Percentiles rank a stretch among this genome's conserved stretches.
phyloP scores from a whole-genome alignment of 2,797 vertebrate species.

The Ispidina picta region DNA sequence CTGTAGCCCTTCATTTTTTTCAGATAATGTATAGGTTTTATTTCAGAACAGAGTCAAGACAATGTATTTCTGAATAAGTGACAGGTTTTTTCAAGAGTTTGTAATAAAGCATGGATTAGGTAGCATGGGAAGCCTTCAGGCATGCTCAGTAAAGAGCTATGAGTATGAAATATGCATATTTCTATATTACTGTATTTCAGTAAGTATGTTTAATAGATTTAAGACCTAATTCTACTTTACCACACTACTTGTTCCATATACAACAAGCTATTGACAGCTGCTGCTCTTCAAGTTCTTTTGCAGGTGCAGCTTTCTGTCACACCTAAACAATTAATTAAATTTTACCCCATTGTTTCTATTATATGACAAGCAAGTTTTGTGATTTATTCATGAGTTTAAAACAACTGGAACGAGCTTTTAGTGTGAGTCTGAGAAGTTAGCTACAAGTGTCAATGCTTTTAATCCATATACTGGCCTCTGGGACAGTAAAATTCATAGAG shows the following conservation, averaged over 20 bases:
- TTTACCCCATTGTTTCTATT: not conserved
- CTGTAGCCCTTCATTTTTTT: conserved; percentile 7
- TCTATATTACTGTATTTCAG: not conserved
- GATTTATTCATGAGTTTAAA: not conserved
- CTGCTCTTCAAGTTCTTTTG: not conserved
- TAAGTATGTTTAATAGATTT: not conserved
- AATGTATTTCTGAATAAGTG: not conserved
- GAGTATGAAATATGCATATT: not conserved
- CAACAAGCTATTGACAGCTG: not conserved
- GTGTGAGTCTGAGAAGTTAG: not conserved
- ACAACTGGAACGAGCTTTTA: not conserved
- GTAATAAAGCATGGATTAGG: not conserved
- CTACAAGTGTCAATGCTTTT: not conserved
- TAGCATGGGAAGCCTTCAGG: not conserved
- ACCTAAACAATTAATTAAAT: not conserved
- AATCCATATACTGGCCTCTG: not conserved
- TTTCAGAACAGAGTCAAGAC: not conserved
- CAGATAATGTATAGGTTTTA: not conserved
- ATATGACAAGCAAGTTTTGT: not conserved
- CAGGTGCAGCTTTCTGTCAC: not conserved
- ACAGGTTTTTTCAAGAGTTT: not conserved
- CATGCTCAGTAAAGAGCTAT: not conserved
- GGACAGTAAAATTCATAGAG: not conserved
- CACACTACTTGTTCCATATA: not conserved
- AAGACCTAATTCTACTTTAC: not conserved